These are phyloP conservation scores for Euphonia xanthogaster DNA, from an alignment of 2,797 vertebrate genomes.

Conservation along the genomic window DNA sequence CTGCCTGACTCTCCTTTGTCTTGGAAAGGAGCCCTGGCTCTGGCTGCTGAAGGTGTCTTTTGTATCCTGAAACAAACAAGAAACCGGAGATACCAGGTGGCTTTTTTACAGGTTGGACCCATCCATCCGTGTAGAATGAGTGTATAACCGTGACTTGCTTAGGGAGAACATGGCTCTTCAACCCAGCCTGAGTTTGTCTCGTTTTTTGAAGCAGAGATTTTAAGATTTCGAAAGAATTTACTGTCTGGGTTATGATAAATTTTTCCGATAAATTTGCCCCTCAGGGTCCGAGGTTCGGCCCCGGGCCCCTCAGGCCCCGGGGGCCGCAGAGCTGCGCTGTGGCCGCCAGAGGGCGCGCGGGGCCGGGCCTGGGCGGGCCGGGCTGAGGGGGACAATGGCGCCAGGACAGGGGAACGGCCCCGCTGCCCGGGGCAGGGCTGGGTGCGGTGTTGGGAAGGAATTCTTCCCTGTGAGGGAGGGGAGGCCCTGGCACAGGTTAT, in stretches of 20 bases:
- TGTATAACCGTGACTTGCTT: rapidly evolving
- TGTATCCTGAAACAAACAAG: neutral
- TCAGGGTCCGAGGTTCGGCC: no score
- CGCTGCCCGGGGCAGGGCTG: rapidly evolving
- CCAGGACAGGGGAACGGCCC: neutral
- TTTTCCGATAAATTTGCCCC: neutral
- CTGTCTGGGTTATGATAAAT: neutral
- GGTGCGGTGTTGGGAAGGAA: rapidly evolving
- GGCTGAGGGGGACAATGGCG: neutral
- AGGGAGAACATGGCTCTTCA: neutral
- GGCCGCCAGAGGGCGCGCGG: neutral
- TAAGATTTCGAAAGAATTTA: neutral
- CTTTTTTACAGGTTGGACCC: neutral
- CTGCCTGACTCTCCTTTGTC: neutral
- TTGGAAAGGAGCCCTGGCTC: neutral
- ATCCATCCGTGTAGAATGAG: neutral
- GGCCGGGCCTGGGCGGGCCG: neutral
- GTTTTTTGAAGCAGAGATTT: neutral
- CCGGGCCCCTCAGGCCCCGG: neutral
- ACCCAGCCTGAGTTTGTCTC: neutral
- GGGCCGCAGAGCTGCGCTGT: neutral
- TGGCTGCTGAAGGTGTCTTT: neutral
- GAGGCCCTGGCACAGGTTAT: neutral
- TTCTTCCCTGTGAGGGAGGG: no score
- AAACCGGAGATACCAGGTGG: neutral